These are phyloP conservation scores for Sebastes variabilis DNA, from an alignment of 2,797 vertebrate species.

Conservation along the genomic window DNA sequence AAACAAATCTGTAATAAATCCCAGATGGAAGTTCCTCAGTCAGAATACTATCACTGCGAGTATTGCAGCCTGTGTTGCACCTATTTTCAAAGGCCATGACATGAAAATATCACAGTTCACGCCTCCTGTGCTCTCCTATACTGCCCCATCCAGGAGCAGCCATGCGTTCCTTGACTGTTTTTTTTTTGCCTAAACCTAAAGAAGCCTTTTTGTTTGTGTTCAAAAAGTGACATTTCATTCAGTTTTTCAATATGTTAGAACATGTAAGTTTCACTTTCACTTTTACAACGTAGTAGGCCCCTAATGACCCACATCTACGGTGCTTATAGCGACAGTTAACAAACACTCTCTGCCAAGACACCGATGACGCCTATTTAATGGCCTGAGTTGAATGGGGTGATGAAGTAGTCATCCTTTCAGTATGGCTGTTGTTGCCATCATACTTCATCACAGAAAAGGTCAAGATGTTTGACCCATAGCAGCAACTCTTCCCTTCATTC, in stretches of 20 bases:
- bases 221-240: too few relatives aligned
- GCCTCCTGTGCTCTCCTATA: slow-evolving; percentile 22
- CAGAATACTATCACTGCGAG: neutral
- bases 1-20: neutral
- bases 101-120: slow-evolving; percentile 14
- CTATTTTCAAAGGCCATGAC: slow-evolving; percentile 6
- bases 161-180: slow-evolving; percentile 58
- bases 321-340: too few relatives aligned
- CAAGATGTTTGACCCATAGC: slow-evolving; percentile 33
- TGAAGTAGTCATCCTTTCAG: neutral
- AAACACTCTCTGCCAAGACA: too few relatives aligned
- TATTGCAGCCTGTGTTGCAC: neutral
- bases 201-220: too few relatives aligned
- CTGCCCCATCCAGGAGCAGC: slow-evolving; percentile 58
- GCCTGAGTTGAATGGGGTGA: too few relatives aligned
- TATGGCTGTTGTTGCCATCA: neutral
- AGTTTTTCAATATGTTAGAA: too few relatives aligned
- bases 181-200: too few relatives aligned
- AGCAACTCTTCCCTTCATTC: neutral
- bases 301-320: too few relatives aligned
- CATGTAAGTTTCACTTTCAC: too few relatives aligned
- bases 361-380: too few relatives aligned
- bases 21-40: neutral
- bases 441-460: slow-evolving; percentile 2
- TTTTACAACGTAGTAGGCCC: too few relatives aligned